Evolutionary conservation across 2,888 invertebrate genomes (phyloP).

Genomic region (Agriotes lineatus): DNA sequence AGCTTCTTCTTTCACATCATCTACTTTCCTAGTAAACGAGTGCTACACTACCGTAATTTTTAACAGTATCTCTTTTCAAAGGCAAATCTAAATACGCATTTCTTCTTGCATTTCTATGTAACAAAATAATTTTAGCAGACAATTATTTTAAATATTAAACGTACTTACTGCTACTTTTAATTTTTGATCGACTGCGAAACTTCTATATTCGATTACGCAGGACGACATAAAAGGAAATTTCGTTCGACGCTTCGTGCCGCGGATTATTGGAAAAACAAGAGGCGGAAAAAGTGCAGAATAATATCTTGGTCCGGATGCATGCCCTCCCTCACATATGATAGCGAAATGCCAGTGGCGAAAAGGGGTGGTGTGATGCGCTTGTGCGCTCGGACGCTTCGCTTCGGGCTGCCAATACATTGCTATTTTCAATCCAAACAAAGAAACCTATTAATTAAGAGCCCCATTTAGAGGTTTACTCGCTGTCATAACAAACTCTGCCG

Average conservation of each 20-base stretch:
- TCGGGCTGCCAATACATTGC: slow-evolving; percentile 59
- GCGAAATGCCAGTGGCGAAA: slow-evolving; percentile 47
- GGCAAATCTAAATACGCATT: too few relatives aligned
- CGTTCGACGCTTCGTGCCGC: background rate
- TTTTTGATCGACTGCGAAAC: too few relatives aligned
- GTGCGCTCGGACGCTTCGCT: slow-evolving; percentile 62
- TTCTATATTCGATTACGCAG: too few relatives aligned
- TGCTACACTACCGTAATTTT: too few relatives aligned
- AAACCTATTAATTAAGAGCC: slow-evolving; percentile 66
- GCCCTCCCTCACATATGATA: slow-evolving; percentile 25
- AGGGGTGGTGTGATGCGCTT: slow-evolving; percentile 57
- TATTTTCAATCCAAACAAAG: slow-evolving; percentile 66
- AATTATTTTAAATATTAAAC: too few relatives aligned
- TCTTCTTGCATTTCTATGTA: too few relatives aligned
- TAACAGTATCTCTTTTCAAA: too few relatives aligned
- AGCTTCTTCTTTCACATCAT: too few relatives aligned
- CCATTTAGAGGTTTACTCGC: slow-evolving; percentile 64
- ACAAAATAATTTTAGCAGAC: too few relatives aligned
- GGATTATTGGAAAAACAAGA: background rate
- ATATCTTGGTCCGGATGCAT: slow-evolving; percentile 3
- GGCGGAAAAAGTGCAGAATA: background rate
- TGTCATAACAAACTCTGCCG: slow-evolving; percentile 61
- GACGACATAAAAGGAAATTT: too few relatives aligned
- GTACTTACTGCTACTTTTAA: too few relatives aligned
- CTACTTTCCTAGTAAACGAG: too few relatives aligned